A percentile compares a stretch with the other conserved stretches of the same genome.
Evolutionary conservation across 2,797 vertebrate species (phyloP).

Genomic region (Babyrousa celebensis): DNA sequence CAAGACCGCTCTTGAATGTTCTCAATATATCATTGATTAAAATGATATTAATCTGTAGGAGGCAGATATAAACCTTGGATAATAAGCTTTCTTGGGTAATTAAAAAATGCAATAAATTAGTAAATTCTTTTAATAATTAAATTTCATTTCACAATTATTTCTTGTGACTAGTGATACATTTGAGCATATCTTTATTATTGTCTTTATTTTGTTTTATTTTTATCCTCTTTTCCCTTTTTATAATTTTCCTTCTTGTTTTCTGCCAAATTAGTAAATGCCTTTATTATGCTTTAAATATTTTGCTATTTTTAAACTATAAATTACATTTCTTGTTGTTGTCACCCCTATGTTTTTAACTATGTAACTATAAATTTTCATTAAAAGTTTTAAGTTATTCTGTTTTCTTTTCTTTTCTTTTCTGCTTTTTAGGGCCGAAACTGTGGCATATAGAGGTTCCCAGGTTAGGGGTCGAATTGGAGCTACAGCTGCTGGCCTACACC

Average conservation of each 20-base stretch:
- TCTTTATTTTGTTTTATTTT: constrained; percentile 56
- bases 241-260: constrained; percentile 41
- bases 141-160: constrained; percentile 67
- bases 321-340: constrained; percentile 1
- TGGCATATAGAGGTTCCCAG: too few species aligned
- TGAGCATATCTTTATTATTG: not conserved
- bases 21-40: constrained; percentile 63
- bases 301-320: constrained; percentile 30
- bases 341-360: constrained; percentile 37
- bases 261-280: not conserved
- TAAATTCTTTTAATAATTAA: constrained; percentile 53
- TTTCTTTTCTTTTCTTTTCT: too few species aligned
- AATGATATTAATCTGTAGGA: constrained; percentile 39
- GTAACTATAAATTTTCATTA: not conserved
- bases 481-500: too few species aligned
- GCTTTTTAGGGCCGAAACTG: too few species aligned
- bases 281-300: constrained; percentile 61
- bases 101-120: constrained; percentile 20
- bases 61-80: constrained; percentile 52
- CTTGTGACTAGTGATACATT: constrained; percentile 14
- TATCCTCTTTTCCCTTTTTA: constrained; percentile 6
- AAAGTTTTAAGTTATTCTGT: not conserved
- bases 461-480: too few species aligned
- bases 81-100: constrained; percentile 59
- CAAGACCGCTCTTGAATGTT: constrained; percentile 40